Evolutionary conservation across 2,888 invertebrate genomes (phyloP).

Genomic region (Metallyticus violacea): DNA sequence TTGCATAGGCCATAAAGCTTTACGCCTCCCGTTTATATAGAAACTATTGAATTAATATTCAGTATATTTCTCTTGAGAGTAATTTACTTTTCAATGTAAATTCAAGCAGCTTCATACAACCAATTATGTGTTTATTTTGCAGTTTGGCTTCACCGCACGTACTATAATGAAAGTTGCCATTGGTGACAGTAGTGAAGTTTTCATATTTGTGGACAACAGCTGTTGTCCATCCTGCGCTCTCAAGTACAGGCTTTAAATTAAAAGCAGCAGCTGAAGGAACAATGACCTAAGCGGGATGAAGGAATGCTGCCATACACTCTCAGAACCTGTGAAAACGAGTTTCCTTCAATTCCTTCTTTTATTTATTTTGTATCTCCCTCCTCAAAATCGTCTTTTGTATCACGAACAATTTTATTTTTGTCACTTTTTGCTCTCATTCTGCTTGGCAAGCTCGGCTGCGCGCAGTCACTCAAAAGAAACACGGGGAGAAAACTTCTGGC

Average conservation of each 20-base stretch:
- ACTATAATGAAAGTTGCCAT: too few species aligned
- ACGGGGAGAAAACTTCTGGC: neutral
- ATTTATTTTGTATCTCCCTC: neutral
- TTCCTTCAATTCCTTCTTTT: neutral
- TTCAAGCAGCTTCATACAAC: too few species aligned
- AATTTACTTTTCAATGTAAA: too few species aligned
- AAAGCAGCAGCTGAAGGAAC: too few species aligned
- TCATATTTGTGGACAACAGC: too few species aligned
- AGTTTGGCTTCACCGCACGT: too few species aligned
- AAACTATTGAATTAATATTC: too few species aligned
- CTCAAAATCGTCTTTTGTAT: neutral
- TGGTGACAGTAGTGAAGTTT: too few species aligned
- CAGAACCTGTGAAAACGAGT: neutral
- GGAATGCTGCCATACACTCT: neutral
- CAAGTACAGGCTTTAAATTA: neutral
- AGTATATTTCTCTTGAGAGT: too few species aligned
- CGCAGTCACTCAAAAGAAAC: neutral
- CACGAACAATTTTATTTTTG: neutral
- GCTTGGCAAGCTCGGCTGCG: neutral
- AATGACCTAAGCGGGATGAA: neutral
- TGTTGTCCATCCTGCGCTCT: neutral
- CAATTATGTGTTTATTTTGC: too few species aligned
- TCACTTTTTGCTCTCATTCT: neutral
- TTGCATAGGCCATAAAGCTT: too few species aligned
- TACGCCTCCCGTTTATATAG: too few species aligned